Conservation (phyloP, 2,797 vertebrate genomes). For the Coranthus polyacanthus region DNA sequence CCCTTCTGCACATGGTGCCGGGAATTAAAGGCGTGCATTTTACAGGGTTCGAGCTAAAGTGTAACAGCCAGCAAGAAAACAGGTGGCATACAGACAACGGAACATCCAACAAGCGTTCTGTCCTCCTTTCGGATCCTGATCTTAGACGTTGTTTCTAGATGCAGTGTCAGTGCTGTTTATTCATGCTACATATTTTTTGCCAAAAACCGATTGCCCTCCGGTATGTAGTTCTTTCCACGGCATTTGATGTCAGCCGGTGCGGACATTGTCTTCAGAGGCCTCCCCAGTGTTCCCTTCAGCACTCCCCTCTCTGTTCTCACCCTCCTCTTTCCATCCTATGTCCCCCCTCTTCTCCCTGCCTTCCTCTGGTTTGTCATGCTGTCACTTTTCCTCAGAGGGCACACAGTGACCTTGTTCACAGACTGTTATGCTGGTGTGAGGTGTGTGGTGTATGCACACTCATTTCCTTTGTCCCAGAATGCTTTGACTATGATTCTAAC, state of each 20-base stretch:
- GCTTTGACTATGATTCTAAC: neutral
- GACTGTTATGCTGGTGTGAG: constrained; percentile 46
- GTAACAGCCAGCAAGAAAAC: constrained; percentile 46
- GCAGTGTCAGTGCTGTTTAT: constrained; percentile 35
- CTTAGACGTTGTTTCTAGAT: constrained; percentile 49
- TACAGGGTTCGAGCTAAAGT: constrained; percentile 32
- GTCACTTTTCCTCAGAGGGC: constrained; percentile 78
- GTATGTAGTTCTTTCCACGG: constrained; percentile 36
- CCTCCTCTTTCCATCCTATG: constrained; percentile 22
- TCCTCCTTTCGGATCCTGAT: constrained; percentile 45
- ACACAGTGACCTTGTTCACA: constrained; percentile 78
- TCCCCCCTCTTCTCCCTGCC: constrained; percentile 26
- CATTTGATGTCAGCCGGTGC: constrained; percentile 57
- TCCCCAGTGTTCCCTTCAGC: constrained; percentile 53
- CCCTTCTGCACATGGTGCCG: constrained; percentile 20
- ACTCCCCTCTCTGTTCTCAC: constrained; percentile 34
- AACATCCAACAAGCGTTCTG: constrained; percentile 4
- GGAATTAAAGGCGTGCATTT: constrained; percentile 29
- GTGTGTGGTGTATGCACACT: constrained; percentile 10
- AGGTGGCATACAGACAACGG: constrained; percentile 38
- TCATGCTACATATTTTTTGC: constrained; percentile 45
- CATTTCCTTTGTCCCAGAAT: neutral
- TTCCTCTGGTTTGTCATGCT: constrained; percentile 72
- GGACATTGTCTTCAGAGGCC: constrained; percentile 63
- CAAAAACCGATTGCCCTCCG: constrained; percentile 45